Evolutionary conservation across 2,888 invertebrate species (phyloP), one percentile per base, ranked within the genome.

Genomic region (Stenchaetothrips biformis): DNA sequence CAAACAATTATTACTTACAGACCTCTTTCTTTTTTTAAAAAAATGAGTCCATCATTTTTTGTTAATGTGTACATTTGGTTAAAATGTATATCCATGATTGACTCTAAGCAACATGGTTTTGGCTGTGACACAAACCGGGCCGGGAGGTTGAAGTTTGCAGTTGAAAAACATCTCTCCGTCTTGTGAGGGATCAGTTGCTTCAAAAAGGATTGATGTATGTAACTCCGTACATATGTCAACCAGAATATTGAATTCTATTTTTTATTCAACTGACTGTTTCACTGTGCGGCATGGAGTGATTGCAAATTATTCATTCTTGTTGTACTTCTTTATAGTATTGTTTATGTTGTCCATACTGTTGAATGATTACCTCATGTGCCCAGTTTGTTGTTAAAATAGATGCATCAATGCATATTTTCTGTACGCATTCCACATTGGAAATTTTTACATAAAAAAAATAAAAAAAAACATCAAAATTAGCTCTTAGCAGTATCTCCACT

Each of bases 401-500:
- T 74, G 67, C 67, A 74, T 74, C 25, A 25, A 74, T 74, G 67
- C 67, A 74, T 74, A 74, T 74, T 74, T 74, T 74, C 67, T 74
- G 67, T 74, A 74, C 67, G 67, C 67, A 74, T 74, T 74, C 67
- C 67, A 74, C 67, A 74, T 74, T 74, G 67, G 67, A 74, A 74
- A 7, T 74, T 74, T 74, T 74, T 74, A 74, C 67, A 11, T 74
- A 74, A 74, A 74, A 53, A 53, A 74, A 74, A 74, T 21, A 74
- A 74, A 74, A 59, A 74, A 74, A 74, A 74, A 74, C 67, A 59
- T 74, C 67, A 74, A 74, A 74, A 74, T 74, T 74, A 74, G 67
- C 67, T 74, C 67, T 21, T 74, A 53, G 53, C 18, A 53, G 53
- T 53, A 37, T 53, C 13, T 11, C 53, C 53, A 53, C 67, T 25